Conservation (phyloP, 2,888 invertebrate genomes). For the Xylophagus ater region DNA sequence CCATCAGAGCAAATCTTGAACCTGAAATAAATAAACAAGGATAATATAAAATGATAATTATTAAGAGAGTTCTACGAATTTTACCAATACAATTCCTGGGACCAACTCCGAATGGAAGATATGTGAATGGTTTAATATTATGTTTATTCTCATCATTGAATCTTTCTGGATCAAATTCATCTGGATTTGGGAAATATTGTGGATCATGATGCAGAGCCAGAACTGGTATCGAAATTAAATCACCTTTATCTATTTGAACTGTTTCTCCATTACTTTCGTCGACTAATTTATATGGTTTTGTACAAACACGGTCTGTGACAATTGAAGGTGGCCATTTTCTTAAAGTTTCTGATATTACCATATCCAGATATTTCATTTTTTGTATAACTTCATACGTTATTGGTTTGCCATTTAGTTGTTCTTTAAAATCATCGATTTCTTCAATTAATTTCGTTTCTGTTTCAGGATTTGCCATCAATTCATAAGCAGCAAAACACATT, state of each 20-base stretch:
- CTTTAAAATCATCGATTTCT: constrained; percentile 43
- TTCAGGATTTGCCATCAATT: constrained; percentile 47
- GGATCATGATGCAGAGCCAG: constrained; percentile 43
- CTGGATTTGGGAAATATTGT: constrained; percentile 43
- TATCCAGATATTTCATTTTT: constrained; percentile 49
- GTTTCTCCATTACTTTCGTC: constrained; percentile 23
- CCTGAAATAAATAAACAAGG: too few relatives aligned
- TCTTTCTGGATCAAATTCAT: constrained; percentile 47
- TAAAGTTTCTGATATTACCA: constrained; percentile 42
- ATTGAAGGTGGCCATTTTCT: constrained; percentile 44
- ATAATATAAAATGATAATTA: too few relatives aligned
- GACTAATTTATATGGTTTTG: constrained; percentile 40
- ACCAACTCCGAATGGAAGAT: constrained; percentile 47
- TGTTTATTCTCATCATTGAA: constrained; percentile 47
- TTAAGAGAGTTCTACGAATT: too few relatives aligned
- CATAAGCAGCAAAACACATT: constrained; percentile 44
- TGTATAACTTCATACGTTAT: constrained; percentile 45
- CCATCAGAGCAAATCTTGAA: constrained; percentile 1
- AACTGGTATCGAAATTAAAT: constrained; percentile 33
- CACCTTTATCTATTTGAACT: constrained; percentile 29
- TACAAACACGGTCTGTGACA: constrained; percentile 42
- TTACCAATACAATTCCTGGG: constrained; percentile 52
- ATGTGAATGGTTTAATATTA: constrained; percentile 39
- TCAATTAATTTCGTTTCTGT: constrained; percentile 43
- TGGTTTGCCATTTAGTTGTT: constrained; percentile 36